Conservation (phyloP, 2,888 invertebrate genomes). For the Hirtodrosophila trivittata region DNA sequence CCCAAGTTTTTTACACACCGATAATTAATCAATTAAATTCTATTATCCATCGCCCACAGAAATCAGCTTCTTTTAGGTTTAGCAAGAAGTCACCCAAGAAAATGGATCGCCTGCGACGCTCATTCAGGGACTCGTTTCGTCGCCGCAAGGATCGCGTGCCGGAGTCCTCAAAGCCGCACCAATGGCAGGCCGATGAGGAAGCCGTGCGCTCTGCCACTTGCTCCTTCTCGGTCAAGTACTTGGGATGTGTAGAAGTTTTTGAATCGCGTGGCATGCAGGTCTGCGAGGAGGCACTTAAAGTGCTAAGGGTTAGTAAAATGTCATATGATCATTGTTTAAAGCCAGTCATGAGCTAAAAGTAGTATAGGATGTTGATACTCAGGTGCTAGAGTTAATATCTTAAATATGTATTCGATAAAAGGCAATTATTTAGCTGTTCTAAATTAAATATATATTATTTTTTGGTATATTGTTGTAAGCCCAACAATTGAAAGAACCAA, state of each 20-base stretch:
- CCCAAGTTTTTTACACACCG: background rate
- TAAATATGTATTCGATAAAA: no score
- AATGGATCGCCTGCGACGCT: conserved; percentile 95
- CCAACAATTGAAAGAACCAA: no score
- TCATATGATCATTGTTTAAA: background rate
- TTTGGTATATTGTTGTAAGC: no score
- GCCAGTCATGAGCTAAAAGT: background rate
- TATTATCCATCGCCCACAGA: conserved; percentile 82
- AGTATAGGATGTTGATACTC: no score
- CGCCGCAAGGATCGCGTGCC: conserved; percentile 94
- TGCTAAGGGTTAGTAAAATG: conserved; percentile 91
- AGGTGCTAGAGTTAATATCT: no score
- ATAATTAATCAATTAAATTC: background rate
- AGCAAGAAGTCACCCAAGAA: conserved; percentile 88
- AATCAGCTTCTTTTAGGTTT: conserved; percentile 85
- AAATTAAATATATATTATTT: no score
- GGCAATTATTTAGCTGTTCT: no score
- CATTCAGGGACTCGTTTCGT: conserved; percentile 96
- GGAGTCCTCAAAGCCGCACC: conserved; percentile 97
- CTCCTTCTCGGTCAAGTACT: conserved; percentile 98
- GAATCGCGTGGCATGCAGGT: conserved; percentile 99
- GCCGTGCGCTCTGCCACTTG: conserved; percentile 98
- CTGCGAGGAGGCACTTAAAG: conserved; percentile 99
- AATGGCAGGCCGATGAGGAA: conserved; percentile 99
- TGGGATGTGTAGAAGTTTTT: conserved; percentile 99